These are phyloP conservation scores for Nymphalis c-album DNA, from an alignment of 2,888 invertebrate species.

Conservation along the genomic window DNA sequence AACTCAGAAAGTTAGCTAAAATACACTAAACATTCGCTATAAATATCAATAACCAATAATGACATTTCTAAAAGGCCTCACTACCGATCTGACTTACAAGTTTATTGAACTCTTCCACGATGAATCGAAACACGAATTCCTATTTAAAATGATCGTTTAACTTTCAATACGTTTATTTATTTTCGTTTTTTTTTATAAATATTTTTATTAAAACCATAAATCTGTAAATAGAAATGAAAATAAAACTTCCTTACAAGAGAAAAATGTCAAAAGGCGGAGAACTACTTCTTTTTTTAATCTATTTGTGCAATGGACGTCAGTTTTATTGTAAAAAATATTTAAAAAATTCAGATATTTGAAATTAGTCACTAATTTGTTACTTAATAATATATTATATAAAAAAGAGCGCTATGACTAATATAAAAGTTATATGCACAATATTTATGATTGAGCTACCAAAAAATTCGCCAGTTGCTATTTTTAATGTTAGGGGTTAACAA, in stretches of 20 bases:
- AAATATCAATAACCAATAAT: slow-evolving; percentile 58
- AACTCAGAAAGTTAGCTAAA: slow-evolving; percentile 30
- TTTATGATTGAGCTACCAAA: no score
- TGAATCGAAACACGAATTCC: slow-evolving; percentile 47
- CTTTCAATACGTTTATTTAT: slow-evolving; percentile 20
- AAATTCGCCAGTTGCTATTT: no score
- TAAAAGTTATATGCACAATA: no score
- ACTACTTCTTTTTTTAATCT: slow-evolving; percentile 17
- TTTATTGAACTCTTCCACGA: slow-evolving; percentile 69
- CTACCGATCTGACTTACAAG: slow-evolving; percentile 56
- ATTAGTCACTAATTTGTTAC: no score
- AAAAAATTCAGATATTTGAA: no score
- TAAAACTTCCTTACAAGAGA: slow-evolving; percentile 47
- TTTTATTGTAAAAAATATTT: background rate
- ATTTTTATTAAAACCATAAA: slow-evolving; percentile 43
- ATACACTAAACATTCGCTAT: slow-evolving; percentile 55
- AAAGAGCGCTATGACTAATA: no score
- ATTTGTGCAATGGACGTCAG: background rate
- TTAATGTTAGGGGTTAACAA: no score
- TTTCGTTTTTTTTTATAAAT: slow-evolving; percentile 27
- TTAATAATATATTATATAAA: no score
- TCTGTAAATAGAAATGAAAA: slow-evolving; percentile 50
- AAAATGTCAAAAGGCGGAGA: slow-evolving; percentile 36
- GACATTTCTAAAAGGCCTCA: slow-evolving; percentile 57
- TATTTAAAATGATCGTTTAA: slow-evolving; percentile 27